Evolutionary conservation across 2,113 vertebrate genomes (phyloP).

Genomic region (Zosterops japonicus): DNA sequence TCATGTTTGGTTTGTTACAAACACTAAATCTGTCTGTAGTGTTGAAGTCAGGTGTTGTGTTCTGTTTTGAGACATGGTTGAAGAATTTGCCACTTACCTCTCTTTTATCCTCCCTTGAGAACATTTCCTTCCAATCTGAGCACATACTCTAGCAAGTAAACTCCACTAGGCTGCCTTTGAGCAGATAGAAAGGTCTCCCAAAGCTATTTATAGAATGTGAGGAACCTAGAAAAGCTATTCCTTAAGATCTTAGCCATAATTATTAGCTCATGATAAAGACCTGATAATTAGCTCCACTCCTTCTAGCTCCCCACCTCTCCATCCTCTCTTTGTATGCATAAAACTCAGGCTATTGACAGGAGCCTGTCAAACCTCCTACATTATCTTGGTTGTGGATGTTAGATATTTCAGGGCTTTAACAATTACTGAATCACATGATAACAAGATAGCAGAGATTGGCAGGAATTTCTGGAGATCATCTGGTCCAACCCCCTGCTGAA

Average conservation of each 20-base stretch:
- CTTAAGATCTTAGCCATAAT: background rate
- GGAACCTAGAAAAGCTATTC: background rate
- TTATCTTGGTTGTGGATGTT: background rate
- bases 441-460: background rate
- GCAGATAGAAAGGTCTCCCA: background rate
- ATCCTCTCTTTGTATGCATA: background rate
- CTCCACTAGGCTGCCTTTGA: background rate
- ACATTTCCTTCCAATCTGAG: background rate
- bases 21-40: background rate
- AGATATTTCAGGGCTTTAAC: background rate
- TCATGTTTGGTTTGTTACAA: background rate
- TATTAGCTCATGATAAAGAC: background rate
- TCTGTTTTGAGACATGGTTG: background rate
- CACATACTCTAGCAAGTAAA: background rate
- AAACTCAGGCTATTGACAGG: background rate
- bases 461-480: background rate
- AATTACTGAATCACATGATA: background rate
- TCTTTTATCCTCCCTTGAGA: background rate
- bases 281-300: background rate
- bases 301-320: background rate
- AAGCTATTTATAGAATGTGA: background rate
- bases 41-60: background rate
- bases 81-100: background rate
- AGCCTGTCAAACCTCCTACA: background rate
- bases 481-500: background rate